Evolutionary conservation across 2,113 vertebrate species (phyloP).

Genomic region (Bambusicola thoracicus): DNA sequence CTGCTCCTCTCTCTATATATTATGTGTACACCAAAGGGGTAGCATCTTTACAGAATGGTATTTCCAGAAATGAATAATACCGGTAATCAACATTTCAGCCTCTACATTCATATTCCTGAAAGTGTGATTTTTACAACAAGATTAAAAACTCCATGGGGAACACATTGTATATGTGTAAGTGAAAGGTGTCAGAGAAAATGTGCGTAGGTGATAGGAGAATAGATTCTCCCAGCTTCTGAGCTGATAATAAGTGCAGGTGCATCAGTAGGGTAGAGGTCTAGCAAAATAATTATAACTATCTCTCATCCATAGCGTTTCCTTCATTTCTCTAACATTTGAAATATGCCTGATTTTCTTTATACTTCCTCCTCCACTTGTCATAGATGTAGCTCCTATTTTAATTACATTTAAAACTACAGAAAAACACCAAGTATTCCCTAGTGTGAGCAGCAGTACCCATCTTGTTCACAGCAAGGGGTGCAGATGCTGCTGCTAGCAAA

Average conservation of each 20-base stretch:
- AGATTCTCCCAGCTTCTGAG: neutral
- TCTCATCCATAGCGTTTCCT: neutral
- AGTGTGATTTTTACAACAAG: conserved; percentile 42
- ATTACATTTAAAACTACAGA: neutral
- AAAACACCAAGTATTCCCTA: neutral
- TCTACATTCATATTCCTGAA: conserved; percentile 22
- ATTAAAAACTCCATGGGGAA: conserved; percentile 21
- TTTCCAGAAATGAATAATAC: conserved; percentile 49
- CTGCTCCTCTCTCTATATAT: neutral
- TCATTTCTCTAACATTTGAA: neutral
- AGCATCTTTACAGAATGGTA: neutral
- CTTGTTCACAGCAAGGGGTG: neutral
- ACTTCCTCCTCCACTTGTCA: neutral
- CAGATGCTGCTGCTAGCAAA: neutral
- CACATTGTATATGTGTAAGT: conserved; percentile 1
- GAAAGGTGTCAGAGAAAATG: conserved; percentile 53
- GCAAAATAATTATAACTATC: neutral
- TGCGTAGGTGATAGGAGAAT: conserved; percentile 15
- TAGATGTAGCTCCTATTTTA: neutral
- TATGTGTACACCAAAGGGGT: neutral
- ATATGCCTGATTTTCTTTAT: neutral
- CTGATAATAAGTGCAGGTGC: neutral
- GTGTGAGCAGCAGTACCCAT: neutral
- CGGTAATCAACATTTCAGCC: conserved; percentile 49
- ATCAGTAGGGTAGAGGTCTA: neutral